Evolutionary conservation across 2,888 invertebrate genomes (phyloP).

Genomic region (Xylophagus ater): DNA sequence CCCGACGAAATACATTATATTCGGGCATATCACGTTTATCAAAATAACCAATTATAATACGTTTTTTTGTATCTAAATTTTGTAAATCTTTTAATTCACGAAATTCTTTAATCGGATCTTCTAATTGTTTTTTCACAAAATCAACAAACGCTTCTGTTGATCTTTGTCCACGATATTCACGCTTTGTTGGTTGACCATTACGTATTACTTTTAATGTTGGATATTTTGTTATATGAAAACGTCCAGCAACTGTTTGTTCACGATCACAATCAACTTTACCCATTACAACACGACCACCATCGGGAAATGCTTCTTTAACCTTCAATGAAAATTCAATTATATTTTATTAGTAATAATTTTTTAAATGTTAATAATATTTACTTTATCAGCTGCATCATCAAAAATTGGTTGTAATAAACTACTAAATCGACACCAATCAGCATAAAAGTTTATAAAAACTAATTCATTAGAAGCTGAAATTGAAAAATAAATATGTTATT

Average conservation of each 20-base stretch:
- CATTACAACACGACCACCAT: conserved; percentile 76
- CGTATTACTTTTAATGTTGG: conserved; percentile 93
- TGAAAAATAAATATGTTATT: conserved; percentile 18
- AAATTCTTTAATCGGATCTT: conserved; percentile 75
- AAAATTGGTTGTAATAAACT: conserved; percentile 93
- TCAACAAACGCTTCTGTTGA: conserved; percentile 82
- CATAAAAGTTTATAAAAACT: conserved; percentile 98
- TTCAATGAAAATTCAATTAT: conserved; percentile 15
- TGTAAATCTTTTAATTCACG: conserved; percentile 58
- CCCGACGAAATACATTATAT: conserved; percentile 66
- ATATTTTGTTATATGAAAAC: conserved; percentile 96
- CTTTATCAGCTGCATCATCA: conserved; percentile 86
- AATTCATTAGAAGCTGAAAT: conserved; percentile 87
- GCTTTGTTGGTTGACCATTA: conserved; percentile 80
- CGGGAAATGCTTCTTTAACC: conserved; percentile 58
- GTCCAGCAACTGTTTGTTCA: conserved; percentile 74
- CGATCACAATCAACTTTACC: conserved; percentile 96
- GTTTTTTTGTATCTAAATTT: conserved; percentile 64
- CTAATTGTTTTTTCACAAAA: conserved; percentile 80
- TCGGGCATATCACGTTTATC: conserved; percentile 66
- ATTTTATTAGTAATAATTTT: background rate
- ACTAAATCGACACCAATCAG: conserved; percentile 99
- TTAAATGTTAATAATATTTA: conserved; percentile 31
- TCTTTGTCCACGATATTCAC: conserved; percentile 83
- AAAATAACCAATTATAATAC: conserved; percentile 87